phyloP scores from a whole-genome alignment of 2,797 vertebrate species.

The Poecile montanus region DNA sequence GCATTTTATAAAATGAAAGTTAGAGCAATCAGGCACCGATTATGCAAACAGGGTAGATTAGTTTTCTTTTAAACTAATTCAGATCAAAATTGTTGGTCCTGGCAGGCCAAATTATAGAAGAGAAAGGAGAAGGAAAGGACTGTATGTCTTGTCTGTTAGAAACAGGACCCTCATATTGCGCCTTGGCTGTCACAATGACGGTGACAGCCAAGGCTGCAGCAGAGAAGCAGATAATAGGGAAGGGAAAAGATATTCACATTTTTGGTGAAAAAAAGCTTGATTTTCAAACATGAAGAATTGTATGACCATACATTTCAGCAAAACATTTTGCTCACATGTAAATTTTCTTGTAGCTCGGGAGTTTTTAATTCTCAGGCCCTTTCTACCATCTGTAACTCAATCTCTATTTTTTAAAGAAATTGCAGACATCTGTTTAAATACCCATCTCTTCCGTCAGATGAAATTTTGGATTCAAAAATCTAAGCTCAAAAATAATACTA shows the following conservation, averaged over 20 bases:
- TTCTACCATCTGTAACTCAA: conserved; percentile 72
- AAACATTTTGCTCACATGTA: conserved; percentile 60
- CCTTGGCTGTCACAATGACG: background rate
- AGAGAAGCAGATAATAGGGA: background rate
- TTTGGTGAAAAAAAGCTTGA: background rate
- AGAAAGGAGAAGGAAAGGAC: background rate
- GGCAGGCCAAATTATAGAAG: background rate
- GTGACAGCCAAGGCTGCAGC: conserved; percentile 1
- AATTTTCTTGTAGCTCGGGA: conserved; percentile 51
- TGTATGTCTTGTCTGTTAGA: background rate
- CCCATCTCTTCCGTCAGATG: conserved; percentile 64
- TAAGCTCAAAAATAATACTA: conserved; percentile 48
- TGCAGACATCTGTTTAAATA: conserved; percentile 75
- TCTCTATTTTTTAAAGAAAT: conserved; percentile 68
- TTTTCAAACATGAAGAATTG: conserved; percentile 42
- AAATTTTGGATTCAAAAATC: conserved; percentile 64
- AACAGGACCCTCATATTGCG: background rate
- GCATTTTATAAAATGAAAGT: background rate
- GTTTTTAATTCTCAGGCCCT: conserved; percentile 61
- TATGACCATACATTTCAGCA: conserved; percentile 47
- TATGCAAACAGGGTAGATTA: background rate
- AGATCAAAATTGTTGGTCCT: background rate
- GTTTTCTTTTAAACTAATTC: conserved; percentile 21
- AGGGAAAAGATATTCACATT: background rate
- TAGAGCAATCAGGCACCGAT: background rate